These are phyloP conservation scores for Drosophila longiperda DNA, from an alignment of 2,888 invertebrate species.

Conservation along the genomic window DNA sequence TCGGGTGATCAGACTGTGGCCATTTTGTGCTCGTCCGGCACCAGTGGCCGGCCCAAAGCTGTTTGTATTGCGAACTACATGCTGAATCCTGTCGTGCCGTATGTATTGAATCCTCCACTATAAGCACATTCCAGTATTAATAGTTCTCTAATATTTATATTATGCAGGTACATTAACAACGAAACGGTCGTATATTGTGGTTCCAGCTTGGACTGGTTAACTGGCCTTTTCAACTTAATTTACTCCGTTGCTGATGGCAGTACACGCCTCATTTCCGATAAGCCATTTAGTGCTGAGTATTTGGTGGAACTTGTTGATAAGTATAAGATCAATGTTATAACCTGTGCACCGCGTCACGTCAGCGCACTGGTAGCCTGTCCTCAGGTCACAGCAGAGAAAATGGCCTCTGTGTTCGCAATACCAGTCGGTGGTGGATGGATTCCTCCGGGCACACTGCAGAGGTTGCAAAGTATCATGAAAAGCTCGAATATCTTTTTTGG, in stretches of 20 bases:
- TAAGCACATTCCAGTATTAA: background rate
- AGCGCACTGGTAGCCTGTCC: conserved; percentile 42
- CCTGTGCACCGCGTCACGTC: conserved; percentile 59
- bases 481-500: conserved; percentile 25
- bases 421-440: conserved; percentile 40
- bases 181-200: conserved; percentile 40
- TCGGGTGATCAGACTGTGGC: conserved; percentile 58
- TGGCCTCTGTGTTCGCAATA: conserved; percentile 17
- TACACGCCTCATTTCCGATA: conserved; percentile 65
- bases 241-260: conserved; percentile 32
- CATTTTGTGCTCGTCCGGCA: conserved; percentile 74
- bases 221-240: conserved; percentile 50
- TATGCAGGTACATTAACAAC: conserved; percentile 11
- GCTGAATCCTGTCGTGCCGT: conserved; percentile 9
- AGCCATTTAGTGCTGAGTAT: conserved; percentile 56
- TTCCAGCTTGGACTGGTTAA: conserved; percentile 67
- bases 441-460: conserved; percentile 14
- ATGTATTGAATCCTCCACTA: background rate
- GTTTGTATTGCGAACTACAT: conserved; percentile 61
- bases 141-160: background rate
- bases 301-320: conserved; percentile 59
- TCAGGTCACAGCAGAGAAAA: conserved; percentile 23
- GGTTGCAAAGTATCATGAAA: conserved; percentile 13
- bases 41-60: conserved; percentile 73
- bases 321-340: conserved; percentile 50